Conservation (phyloP, 1,140 invertebrate genomes). For the Leptopilina boulardi region DNA sequence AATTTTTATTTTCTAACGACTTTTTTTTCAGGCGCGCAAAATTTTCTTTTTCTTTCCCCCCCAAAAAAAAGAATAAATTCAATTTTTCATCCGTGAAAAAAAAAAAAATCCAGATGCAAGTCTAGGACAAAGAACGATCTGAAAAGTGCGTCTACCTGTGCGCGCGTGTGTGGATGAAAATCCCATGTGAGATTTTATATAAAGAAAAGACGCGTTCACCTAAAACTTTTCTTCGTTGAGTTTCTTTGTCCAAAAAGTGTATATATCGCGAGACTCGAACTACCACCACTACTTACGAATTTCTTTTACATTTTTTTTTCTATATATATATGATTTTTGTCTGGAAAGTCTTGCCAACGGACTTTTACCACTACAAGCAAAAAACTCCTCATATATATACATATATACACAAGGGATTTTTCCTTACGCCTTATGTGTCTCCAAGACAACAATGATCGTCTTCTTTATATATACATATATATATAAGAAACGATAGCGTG, state of each 20-base stretch:
- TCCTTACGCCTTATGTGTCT: neutral
- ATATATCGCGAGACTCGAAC: slow-evolving; percentile 10
- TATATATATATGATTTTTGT: slow-evolving; percentile 18
- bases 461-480: slow-evolving; percentile 1
- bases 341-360: slow-evolving; percentile 14
- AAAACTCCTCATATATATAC: neutral
- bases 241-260: slow-evolving; percentile 6
- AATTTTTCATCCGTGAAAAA: slow-evolving; percentile 16
- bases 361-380: neutral
- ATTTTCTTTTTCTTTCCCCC: no score
- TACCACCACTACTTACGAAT: neutral
- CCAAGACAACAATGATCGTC: slow-evolving; percentile 12
- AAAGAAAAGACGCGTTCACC: slow-evolving; percentile 18
- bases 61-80: slow-evolving; percentile 26
- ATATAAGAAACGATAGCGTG: slow-evolving; percentile 22
- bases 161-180: slow-evolving; percentile 27
- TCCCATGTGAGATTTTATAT: neutral
- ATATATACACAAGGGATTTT: neutral
- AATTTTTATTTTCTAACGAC: no score
- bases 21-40: no score
- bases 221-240: slow-evolving; percentile 26
- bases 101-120: slow-evolving; percentile 8
- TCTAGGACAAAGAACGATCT: slow-evolving; percentile 15
- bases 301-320: neutral
- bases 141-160: slow-evolving; percentile 25